A percentile compares a stretch with the other conserved stretches of the same genome.
Evolutionary conservation across 2,888 invertebrate species (phyloP).

Genomic region (Erannis defoliaria): DNA sequence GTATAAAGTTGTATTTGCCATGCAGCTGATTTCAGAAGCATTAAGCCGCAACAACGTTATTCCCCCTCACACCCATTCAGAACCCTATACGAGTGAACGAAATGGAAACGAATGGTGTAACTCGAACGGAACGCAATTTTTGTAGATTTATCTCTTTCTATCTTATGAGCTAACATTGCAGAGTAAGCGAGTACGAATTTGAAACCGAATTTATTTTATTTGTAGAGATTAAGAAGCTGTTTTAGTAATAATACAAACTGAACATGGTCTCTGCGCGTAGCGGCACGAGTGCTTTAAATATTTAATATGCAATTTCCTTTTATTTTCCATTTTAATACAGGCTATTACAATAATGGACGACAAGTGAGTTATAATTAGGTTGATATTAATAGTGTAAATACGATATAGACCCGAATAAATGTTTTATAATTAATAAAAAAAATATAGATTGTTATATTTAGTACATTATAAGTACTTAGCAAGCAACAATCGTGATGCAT

Average conservation of each 20-base stretch:
- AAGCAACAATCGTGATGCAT: too few species aligned
- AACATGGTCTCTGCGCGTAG: conserved; percentile 80
- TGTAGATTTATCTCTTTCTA: conserved; percentile 59
- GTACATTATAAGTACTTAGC: too few species aligned
- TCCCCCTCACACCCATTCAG: conserved; percentile 71
- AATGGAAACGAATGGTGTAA: conserved; percentile 59
- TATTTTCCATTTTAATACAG: conserved; percentile 57
- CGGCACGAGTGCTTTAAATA: conserved; percentile 81
- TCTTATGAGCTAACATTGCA: conserved; percentile 51
- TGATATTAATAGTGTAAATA: conserved; percentile 62
- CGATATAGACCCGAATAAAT: conserved; percentile 45
- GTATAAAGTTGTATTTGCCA: conserved; percentile 43
- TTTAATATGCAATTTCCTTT: conserved; percentile 84
- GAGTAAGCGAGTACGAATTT: conserved; percentile 64
- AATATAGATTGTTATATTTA: too few species aligned
- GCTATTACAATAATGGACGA: conserved; percentile 68
- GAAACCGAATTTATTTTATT: conserved; percentile 55
- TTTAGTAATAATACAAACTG: conserved; percentile 81
- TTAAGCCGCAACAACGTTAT: conserved; percentile 65
- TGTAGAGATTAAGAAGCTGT: conserved; percentile 80
- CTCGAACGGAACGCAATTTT: conserved; percentile 48
- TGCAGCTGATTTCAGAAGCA: conserved; percentile 52
- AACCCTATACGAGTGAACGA: conserved; percentile 65
- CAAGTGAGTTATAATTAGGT: conserved; percentile 71
- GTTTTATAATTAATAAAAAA: neutral